A percentile compares a stretch with the other conserved stretches of the same genome.
phyloP scores from a whole-genome alignment of 2,888 invertebrate genomes.

The Volucella inanis region DNA sequence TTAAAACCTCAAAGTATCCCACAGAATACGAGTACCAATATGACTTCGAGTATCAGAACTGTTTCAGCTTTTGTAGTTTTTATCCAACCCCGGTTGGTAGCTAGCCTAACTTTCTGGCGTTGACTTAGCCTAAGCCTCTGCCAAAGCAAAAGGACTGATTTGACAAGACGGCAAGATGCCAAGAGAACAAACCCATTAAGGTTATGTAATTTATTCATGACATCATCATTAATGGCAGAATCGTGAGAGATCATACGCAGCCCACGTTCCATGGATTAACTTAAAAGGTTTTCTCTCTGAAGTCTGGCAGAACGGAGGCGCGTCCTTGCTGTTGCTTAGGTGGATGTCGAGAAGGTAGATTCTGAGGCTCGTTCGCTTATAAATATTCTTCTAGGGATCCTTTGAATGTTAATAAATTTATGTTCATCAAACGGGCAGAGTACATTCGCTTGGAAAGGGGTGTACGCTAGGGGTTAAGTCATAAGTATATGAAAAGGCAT shows the following conservation, averaged over 20 bases:
- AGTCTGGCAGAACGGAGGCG: conserved; percentile 29
- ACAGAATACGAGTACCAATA: conserved; percentile 24
- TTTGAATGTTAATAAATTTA: conserved; percentile 75
- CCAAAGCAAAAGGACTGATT: conserved; percentile 18
- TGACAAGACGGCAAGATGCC: conserved; percentile 20
- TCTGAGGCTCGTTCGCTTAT: conserved; percentile 65
- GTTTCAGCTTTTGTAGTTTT: conserved; percentile 64
- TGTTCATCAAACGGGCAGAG: conserved; percentile 63
- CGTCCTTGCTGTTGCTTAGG: conserved; percentile 6
- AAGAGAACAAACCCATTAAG: conserved; percentile 65
- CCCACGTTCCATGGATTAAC: conserved; percentile 63
- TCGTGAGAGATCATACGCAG: conserved; percentile 72
- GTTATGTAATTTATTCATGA: conserved; percentile 74
- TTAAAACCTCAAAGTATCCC: conserved; percentile 74
- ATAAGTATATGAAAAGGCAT: not conserved
- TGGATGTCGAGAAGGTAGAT: conserved; percentile 44
- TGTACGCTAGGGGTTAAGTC: conserved; percentile 2
- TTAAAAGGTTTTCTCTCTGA: conserved; percentile 32
- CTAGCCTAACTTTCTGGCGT: not conserved
- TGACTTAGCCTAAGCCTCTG: conserved; percentile 21
- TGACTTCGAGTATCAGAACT: not conserved
- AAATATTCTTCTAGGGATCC: conserved; percentile 68
- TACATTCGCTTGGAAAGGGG: conserved; percentile 48
- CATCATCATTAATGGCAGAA: conserved; percentile 73
- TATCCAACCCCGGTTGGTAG: not conserved